phyloP scores from a whole-genome alignment of 2,113 vertebrate genomes.

The Cairina moschata region DNA sequence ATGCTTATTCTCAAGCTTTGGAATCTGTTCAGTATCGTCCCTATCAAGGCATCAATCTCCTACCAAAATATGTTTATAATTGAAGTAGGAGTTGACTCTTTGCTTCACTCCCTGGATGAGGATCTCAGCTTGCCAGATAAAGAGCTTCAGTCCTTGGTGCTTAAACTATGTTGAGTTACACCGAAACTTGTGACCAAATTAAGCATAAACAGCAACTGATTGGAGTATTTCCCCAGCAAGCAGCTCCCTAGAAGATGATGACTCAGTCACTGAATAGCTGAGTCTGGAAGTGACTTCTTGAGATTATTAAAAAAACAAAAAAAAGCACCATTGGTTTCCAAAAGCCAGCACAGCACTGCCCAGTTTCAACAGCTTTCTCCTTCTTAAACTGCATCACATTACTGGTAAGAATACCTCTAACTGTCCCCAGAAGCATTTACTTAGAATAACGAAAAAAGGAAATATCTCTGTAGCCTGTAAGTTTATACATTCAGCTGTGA shows the following conservation, averaged over 20 bases:
- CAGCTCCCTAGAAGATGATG: not conserved
- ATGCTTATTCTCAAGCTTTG: too few species aligned
- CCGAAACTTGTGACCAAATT: not conserved
- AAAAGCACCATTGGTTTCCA: not conserved
- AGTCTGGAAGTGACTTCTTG: not conserved
- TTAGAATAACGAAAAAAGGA: not conserved
- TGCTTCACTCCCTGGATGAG: not conserved
- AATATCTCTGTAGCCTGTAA: not conserved
- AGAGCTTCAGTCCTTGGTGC: not conserved
- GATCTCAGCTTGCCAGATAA: not conserved
- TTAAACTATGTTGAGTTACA: not conserved
- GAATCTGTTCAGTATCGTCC: too few species aligned
- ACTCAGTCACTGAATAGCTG: not conserved
- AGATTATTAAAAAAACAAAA: not conserved
- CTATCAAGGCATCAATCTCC: not conserved
- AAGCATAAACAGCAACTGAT: not conserved
- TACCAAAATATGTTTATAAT: not conserved
- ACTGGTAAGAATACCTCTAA: not conserved
- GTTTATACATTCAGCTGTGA: not conserved
- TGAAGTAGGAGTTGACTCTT: not conserved
- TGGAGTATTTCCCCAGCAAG: not conserved
- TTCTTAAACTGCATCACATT: not conserved
- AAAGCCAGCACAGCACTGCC: not conserved
- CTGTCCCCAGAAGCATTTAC: not conserved
- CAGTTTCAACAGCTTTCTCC: not conserved